Conservation (phyloP, 2,797 vertebrate species). For the Rallus crepitans region DNA sequence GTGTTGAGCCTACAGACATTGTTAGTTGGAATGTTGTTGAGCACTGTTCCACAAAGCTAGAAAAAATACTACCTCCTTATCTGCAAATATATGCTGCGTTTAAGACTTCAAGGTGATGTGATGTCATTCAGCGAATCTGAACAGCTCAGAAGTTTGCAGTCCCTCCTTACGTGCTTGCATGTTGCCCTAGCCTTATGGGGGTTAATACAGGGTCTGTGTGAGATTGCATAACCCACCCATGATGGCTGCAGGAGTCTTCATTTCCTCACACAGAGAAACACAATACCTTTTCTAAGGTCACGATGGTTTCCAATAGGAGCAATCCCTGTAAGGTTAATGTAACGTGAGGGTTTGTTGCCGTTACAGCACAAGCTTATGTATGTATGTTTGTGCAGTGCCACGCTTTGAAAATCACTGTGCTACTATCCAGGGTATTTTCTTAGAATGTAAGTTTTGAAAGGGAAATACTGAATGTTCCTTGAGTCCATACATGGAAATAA, state of each 20-base stretch:
- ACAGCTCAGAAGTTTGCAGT: background rate
- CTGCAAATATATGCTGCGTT: background rate
- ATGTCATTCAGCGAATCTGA: rapidly evolving
- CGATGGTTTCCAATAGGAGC: background rate
- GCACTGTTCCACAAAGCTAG: background rate
- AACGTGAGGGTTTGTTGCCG: background rate
- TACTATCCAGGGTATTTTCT: background rate
- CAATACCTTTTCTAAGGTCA: background rate
- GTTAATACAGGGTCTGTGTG: background rate
- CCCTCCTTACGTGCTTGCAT: background rate
- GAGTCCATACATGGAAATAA: background rate
- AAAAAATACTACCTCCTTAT: background rate
- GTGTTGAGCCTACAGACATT: background rate
- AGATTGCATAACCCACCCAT: background rate
- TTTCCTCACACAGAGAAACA: background rate
- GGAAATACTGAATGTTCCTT: background rate
- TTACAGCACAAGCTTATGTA: background rate
- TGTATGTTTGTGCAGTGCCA: background rate
- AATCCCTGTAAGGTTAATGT: background rate
- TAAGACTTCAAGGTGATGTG: background rate
- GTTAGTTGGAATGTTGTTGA: background rate
- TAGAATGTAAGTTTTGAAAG: background rate
- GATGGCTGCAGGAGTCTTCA: background rate
- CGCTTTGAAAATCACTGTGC: background rate
- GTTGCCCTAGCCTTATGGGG: background rate